Evolutionary conservation across 2,888 invertebrate genomes (phyloP).

Genomic region (Acleris literana): DNA sequence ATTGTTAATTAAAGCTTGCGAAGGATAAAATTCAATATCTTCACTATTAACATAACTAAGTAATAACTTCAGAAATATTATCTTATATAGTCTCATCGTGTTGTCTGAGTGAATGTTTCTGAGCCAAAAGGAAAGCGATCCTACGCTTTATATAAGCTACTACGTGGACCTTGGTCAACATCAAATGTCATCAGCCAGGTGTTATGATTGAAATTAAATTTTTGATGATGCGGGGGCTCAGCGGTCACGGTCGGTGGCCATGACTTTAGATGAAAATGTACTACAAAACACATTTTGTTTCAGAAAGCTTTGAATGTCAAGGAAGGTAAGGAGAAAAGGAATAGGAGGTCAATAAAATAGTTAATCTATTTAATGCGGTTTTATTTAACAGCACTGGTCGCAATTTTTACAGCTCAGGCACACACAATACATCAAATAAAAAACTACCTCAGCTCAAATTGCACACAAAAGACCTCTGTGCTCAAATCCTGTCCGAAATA

Average conservation of each 20-base stretch:
- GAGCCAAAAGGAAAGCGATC: slow-evolving; percentile 22
- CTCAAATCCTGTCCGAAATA: slow-evolving; percentile 53
- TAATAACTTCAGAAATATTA: slow-evolving; percentile 30
- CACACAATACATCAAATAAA: slow-evolving; percentile 16
- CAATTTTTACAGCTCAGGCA: slow-evolving; percentile 40
- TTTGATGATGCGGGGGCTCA: slow-evolving; percentile 60
- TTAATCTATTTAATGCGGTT: slow-evolving; percentile 57
- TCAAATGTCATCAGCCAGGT: slow-evolving; percentile 68
- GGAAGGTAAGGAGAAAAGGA: background rate
- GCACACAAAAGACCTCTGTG: slow-evolving; percentile 48
- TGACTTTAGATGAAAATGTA: slow-evolving; percentile 47
- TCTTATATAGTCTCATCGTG: slow-evolving; percentile 34
- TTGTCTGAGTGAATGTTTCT: slow-evolving; percentile 10
- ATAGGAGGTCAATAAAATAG: slow-evolving; percentile 38
- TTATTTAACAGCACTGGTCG: slow-evolving; percentile 71
- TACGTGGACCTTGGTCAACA: slow-evolving; percentile 57
- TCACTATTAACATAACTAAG: slow-evolving; percentile 43
- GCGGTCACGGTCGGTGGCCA: slow-evolving; percentile 55
- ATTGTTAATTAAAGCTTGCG: slow-evolving; percentile 44
- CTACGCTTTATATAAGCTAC: slow-evolving; percentile 57
- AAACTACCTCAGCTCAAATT: slow-evolving; percentile 37
- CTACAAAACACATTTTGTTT: too few species aligned
- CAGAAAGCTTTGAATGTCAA: too few species aligned
- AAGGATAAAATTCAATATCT: slow-evolving; percentile 65
- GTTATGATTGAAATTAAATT: slow-evolving; percentile 78